Evolutionary conservation across 1,140 invertebrate species (phyloP).

Genomic region (Triops longicaudatus): DNA sequence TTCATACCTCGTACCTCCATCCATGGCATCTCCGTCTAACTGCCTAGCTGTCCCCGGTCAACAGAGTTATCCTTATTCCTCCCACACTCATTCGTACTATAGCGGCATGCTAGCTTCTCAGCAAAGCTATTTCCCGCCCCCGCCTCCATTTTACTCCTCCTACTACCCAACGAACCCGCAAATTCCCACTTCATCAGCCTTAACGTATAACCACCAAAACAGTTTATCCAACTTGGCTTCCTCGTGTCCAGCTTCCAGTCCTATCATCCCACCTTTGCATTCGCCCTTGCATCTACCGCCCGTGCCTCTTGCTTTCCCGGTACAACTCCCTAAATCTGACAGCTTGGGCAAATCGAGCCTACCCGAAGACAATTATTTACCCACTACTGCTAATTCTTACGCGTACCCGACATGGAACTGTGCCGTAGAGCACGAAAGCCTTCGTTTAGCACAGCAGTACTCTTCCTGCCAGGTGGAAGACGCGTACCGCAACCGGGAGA

Average conservation of each 20-base stretch:
- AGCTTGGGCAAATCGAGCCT: neutral
- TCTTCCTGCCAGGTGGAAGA: neutral
- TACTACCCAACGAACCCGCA: neutral
- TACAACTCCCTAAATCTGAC: neutral
- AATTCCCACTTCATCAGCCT: neutral
- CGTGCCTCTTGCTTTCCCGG: neutral
- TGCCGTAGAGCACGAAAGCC: neutral
- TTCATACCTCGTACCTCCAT: constrained; percentile 25
- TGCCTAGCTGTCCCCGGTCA: constrained; percentile 22
- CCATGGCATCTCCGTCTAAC: constrained; percentile 26
- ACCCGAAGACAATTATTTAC: neutral
- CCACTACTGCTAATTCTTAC: neutral
- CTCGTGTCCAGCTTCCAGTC: neutral
- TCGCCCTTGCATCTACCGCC: neutral
- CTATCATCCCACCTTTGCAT: neutral
- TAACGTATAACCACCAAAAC: neutral
- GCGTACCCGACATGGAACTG: neutral
- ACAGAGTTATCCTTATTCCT: constrained; percentile 25
- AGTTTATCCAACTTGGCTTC: neutral
- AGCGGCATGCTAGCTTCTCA: constrained; percentile 21
- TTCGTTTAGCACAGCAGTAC: neutral
- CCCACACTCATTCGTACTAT: constrained; percentile 22
- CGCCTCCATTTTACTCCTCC: neutral
- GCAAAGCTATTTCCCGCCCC: constrained; percentile 22
- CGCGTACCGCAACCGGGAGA: neutral